These are phyloP conservation scores for Alectura lathami DNA, from an alignment of 2,113 vertebrate species.

Conservation along the genomic window DNA sequence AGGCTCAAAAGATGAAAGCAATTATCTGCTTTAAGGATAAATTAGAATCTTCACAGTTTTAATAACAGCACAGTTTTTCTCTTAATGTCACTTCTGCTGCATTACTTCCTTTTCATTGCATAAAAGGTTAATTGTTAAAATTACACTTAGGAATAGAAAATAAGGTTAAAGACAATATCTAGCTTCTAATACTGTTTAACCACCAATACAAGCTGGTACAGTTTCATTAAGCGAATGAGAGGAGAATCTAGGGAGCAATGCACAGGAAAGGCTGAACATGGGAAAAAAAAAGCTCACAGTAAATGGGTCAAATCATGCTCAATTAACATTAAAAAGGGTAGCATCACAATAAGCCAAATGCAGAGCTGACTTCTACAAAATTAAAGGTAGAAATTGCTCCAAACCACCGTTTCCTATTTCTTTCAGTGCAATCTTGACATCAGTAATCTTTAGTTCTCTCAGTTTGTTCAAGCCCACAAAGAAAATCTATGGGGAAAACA, in stretches of 20 bases:
- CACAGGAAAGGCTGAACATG: not conserved
- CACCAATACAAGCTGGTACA: not conserved
- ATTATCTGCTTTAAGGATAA: too few species aligned
- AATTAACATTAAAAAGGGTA: constrained; percentile 4
- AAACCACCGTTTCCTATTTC: not conserved
- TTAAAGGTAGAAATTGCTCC: not conserved
- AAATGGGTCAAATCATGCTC: not conserved
- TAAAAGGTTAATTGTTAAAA: constrained; percentile 49
- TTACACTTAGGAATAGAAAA: constrained; percentile 22
- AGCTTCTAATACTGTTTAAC: not conserved
- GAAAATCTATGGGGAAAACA: not conserved
- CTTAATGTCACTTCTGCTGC: not conserved
- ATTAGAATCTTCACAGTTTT: too few species aligned
- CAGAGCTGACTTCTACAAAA: not conserved
- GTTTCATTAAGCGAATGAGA: not conserved
- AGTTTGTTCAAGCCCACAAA: not conserved
- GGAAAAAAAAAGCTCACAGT: not conserved
- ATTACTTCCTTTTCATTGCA: not conserved
- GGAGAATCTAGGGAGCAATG: not conserved
- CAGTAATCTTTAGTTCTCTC: not conserved
- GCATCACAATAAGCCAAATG: not conserved
- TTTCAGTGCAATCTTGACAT: not conserved
- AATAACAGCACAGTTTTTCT: constrained; percentile 19
- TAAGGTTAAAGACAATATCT: constrained; percentile 11
- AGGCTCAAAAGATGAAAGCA: not conserved